Conservation (phyloP, 2,888 invertebrate species). For the Calameuta filiformis region DNA sequence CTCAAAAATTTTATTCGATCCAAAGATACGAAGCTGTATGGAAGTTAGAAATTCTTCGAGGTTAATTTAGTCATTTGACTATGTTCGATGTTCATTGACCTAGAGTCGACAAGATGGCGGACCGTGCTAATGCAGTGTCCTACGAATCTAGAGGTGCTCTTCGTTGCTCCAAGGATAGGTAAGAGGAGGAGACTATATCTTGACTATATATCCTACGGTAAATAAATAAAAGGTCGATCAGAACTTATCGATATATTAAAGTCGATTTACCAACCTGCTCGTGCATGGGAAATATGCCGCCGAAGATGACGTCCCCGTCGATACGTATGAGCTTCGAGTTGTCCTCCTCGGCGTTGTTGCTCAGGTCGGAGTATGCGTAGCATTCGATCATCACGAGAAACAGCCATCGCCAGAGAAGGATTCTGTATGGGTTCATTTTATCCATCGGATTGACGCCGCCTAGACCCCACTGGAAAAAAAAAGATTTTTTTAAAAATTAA, state of each 20-base stretch:
- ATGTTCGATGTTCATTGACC: background rate
- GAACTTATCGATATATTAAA: background rate
- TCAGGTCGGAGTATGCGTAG: slow-evolving; percentile 40
- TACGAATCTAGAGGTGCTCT: background rate
- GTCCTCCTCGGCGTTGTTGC: slow-evolving; percentile 60
- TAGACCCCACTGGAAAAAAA: slow-evolving; percentile 23
- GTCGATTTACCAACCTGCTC: slow-evolving; percentile 64
- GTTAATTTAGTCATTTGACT: background rate
- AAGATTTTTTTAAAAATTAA: background rate
- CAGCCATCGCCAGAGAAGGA: slow-evolving; percentile 38
- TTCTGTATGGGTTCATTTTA: slow-evolving; percentile 37
- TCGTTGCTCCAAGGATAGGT: background rate
- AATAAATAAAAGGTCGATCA: background rate
- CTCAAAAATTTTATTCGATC: too few relatives aligned
- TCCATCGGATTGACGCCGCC: background rate
- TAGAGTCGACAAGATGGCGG: background rate
- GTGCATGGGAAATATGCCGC: slow-evolving; percentile 78
- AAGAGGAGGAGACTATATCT: background rate
- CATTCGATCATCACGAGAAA: slow-evolving; percentile 39
- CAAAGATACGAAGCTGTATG: background rate
- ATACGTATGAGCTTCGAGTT: slow-evolving; percentile 65
- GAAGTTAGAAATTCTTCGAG: background rate
- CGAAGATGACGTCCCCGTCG: slow-evolving; percentile 74
- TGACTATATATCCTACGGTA: background rate
- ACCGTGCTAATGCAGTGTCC: background rate